Evolutionary conservation across 2,888 invertebrate genomes (phyloP).

Genomic region (Latheticus oryzae): DNA sequence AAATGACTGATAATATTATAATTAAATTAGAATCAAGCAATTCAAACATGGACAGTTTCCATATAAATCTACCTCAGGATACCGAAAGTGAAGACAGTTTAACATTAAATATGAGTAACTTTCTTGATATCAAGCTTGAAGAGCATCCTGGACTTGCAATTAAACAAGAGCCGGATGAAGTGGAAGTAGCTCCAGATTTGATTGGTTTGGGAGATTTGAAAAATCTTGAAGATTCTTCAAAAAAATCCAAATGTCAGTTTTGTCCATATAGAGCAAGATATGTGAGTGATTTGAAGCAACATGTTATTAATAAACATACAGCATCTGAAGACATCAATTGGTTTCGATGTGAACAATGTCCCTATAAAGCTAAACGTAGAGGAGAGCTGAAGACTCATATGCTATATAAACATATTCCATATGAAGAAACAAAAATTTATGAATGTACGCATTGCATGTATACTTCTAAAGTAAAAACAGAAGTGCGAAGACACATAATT

Average conservation of each 20-base stretch:
- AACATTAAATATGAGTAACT: no score
- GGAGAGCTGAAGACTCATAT: conserved; percentile 14
- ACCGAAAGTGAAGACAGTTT: no score
- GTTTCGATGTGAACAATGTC: conserved; percentile 9
- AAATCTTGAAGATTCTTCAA: no score
- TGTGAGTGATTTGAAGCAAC: conserved; percentile 12
- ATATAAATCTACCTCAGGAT: no score
- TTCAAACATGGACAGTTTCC: no score
- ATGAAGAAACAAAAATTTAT: conserved; percentile 5
- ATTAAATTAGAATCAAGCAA: no score
- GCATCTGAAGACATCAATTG: conserved; percentile 4
- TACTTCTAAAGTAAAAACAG: conserved; percentile 10
- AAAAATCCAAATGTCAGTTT: conserved; percentile 6
- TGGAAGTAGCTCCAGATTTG: no score
- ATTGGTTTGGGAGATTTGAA: no score
- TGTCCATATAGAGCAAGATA: conserved; percentile 11
- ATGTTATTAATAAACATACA: conserved; percentile 11
- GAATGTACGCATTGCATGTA: conserved; percentile 17
- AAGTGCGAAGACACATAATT: conserved; percentile 7
- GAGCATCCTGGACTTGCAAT: no score
- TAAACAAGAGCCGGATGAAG: no score
- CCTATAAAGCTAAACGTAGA: conserved; percentile 11
- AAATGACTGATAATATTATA: no score
- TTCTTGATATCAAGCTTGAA: no score
- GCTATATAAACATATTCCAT: conserved; percentile 14